Evolutionary conservation across 2,888 invertebrate genomes (phyloP), one percentile per base, ranked within the genome.

Genomic region (Prostheceraeus crozeri): DNA sequence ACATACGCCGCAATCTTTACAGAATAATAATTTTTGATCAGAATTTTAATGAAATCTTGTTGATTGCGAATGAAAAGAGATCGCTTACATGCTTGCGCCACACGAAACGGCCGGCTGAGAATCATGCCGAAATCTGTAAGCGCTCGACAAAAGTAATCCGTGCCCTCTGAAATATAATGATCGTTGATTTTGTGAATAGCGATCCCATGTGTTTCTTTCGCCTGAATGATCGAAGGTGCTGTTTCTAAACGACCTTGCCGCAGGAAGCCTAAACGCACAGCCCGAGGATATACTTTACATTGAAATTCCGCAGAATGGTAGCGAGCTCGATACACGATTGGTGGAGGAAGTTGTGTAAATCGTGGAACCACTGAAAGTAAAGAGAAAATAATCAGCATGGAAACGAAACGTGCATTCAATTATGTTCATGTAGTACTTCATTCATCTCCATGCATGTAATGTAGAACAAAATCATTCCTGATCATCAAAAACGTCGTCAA

Each of bases 261-360:
- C n/a, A n/a, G n/a, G n/a, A n/a, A n/a, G n/a, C n/a, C n/a, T n/a
- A n/a, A n/a, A n/a, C 3, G 8, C 3, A 27, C 48, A 8, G n/a
- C 27, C 11, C n/a, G 23, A 2, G 48, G 48, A 23, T 27, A 46
- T 8, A 46, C 48, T 46, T 46, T 23, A n/a, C 48, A 46, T 3
- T 3, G 10, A 27, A 46, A 27, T 46, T 46, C 48, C n/a, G 14
- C 27, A 3, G 10, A 16, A 46, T 23, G 27, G 3, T 8, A n/a
- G 27, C 25, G 8, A 6, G 48, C 11, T 46, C 27, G 27, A 46
- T 46, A 46, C 27, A 25, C 25, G 14, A 46, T 16, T 2, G 19
- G 19, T 21, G 48, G 48, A 4, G 48, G 48, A 46, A 46, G 48
- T 16, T 23, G n/a, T 46, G 11, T n/a, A 16, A 46, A 46, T 46